phyloP scores from a whole-genome alignment of 1,140 invertebrate genomes.

The Drosophila lacertosa region DNA sequence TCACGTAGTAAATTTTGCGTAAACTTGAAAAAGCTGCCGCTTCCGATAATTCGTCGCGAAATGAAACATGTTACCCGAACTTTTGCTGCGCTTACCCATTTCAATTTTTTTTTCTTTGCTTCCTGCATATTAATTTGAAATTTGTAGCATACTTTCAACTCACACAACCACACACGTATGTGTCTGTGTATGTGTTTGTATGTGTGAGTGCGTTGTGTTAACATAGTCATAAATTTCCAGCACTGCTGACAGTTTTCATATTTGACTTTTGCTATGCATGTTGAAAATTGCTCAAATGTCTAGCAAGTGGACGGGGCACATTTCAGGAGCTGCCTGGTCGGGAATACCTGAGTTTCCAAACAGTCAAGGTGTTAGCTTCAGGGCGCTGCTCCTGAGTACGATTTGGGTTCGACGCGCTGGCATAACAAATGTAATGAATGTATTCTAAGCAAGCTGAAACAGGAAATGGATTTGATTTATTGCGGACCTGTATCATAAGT shows the following conservation, averaged over 20 bases:
- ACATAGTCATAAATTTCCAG: constrained; percentile 69
- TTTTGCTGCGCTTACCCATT: constrained; percentile 47
- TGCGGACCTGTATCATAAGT: neutral
- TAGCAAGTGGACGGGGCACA: constrained; percentile 17
- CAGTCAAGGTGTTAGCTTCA: constrained; percentile 13
- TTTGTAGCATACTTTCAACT: constrained; percentile 71
- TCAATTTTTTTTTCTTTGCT: constrained; percentile 43
- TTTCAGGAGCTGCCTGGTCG: neutral
- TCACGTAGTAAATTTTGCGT: constrained; percentile 71
- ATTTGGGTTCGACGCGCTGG: constrained; percentile 6
- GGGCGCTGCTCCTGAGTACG: neutral
- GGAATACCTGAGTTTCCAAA: constrained; percentile 7
- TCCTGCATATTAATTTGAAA: constrained; percentile 73
- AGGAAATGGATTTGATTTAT: constrained; percentile 22
- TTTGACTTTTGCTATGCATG: constrained; percentile 76
- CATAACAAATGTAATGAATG: constrained; percentile 16
- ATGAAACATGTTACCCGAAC: constrained; percentile 53
- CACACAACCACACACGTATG: constrained; percentile 13
- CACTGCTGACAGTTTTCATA: constrained; percentile 73
- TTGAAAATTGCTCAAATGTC: constrained; percentile 51
- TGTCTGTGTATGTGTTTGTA: constrained; percentile 10
- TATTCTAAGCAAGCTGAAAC: constrained; percentile 2
- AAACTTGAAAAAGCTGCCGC: constrained; percentile 55
- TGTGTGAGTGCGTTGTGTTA: constrained; percentile 52
- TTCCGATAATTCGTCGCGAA: constrained; percentile 66